A percentile compares a stretch with the other conserved stretches of the same genome.
These are phyloP conservation scores for Platysternon megacephalum DNA, from an alignment of 2,113 vertebrate genomes.

Conservation along the genomic window DNA sequence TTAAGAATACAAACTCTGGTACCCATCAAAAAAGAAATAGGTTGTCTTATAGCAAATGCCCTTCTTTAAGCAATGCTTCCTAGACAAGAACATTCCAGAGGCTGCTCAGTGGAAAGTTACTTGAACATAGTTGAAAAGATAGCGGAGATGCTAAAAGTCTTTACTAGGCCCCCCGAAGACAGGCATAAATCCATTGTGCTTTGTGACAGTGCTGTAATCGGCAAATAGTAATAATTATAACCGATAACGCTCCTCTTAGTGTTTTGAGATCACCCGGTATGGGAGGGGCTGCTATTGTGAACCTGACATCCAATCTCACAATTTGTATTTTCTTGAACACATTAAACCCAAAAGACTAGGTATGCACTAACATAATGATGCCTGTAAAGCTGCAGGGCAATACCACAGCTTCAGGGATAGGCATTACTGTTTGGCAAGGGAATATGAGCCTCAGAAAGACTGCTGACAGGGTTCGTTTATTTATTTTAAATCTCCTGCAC, in stretches of 20 bases:
- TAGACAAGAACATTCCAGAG: not conserved
- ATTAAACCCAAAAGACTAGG: not conserved
- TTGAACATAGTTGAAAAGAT: not conserved
- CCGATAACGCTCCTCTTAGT: not conserved
- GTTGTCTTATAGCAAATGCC: not conserved
- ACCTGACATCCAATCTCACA: not conserved
- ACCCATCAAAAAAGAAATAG: not conserved
- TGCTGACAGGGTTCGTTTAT: not conserved
- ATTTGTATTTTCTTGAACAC: not conserved
- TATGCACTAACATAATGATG: not conserved
- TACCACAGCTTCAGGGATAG: not conserved
- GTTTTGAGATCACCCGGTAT: not conserved
- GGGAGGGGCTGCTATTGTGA: not conserved
- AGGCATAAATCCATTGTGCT: not conserved
- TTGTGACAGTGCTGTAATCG: not conserved
- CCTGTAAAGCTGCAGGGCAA: not conserved
- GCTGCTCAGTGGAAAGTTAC: not conserved
- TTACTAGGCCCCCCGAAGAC: not conserved
- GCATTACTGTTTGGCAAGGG: not conserved
- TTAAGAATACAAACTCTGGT: not conserved
- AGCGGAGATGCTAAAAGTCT: not conserved
- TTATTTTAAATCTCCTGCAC: not conserved
- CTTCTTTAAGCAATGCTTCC: not conserved
- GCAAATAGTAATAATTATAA: not conserved
- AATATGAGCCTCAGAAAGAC: not conserved